Base-by-base conservation (phyloP, 2,888 invertebrate species). In the Hypomecis punctinalis region DNA sequence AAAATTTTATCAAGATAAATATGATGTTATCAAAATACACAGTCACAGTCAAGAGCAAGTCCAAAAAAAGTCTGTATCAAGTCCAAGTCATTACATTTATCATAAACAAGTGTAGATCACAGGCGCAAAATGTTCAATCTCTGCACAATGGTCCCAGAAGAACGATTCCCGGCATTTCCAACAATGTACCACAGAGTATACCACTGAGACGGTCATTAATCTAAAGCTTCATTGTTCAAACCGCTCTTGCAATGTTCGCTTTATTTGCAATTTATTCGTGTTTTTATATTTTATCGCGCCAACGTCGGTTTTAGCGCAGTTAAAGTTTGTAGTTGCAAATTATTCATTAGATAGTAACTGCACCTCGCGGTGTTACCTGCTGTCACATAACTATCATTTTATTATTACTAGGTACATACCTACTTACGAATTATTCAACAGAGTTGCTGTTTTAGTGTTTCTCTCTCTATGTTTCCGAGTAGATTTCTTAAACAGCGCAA, bases 191-290 rank as follows among this genome's bases (percentile, higher is more conserved):
- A 39, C 46, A 55, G 58, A 54, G 55, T 56, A 56, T 56, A 56
- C 23, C 54, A 35, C 52, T 35, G 60, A 67, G 70, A 70, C 67
- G 65, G 68, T 67, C 70, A 74, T 72, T 70, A 67, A 68, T 71
- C 63, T 59, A 61, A 66, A 69, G 62, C 63, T 71, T 69, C 68
- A 67, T 68, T 63, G 64, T 65, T 63, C 33, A 61, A 56, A 48
- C 65, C 61, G 36, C 61, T 51, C 62, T 61, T 69, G 67, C 62
- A 66, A 61, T 69, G 67, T 70, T 66, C 43, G 45, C 45, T 54
- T 63, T 63, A 63, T 55, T 49, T 13, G 46, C 43, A 39, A 45
- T 54, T 63, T 63, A 63, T 55, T 49, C 35, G 46, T 53, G 58
- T 64, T 67, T 66, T 68, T 52, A 52, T 10, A 40, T 23, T 52